Evolutionary conservation across 2,888 invertebrate species (phyloP), one percentile per base, ranked within the genome.

Genomic region (Ernsta delagoae): DNA sequence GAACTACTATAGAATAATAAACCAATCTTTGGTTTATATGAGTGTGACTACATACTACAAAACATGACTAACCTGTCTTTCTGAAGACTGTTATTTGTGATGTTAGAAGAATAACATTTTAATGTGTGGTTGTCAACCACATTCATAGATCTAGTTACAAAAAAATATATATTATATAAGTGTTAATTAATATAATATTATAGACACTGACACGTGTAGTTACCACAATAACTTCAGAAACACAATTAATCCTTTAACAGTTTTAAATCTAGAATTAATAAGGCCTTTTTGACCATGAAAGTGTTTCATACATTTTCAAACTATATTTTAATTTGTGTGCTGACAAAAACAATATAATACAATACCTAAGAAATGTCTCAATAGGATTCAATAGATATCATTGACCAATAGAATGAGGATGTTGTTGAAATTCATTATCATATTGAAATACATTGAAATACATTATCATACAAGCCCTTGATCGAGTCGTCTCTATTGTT

Each of bases 1-100:
- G 9, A 60, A 60, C 12, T 57, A 36, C 66, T 60, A 50, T 7
- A 43, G 24, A 34, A 6, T 24, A 45, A 9, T 41, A 56, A 68
- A 62, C 69, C 69, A 69, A 63, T 59, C 63, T 69, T 69, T 69
- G 69, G 69, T 69, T 69, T 48, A 31, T 59, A 69, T 8, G 41
- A 50, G 24, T 53, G 24, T 57, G 36, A 69, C 69, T 63, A 69
- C 16, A 39, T 16, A 69, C 56, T 62, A 68, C 62, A 56, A 56
- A 56, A 39, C 39, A 34, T 34, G 24, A 24, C 24, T 24, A 24
- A 24, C n/a, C n/a, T 66, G 66, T 53, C 53, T 43, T 41, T 34
- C 31, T 5, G 45, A 56, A 64, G 34, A 36, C 6, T 6, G 3
- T 1, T 4, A 36, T 36, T 36, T 56, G 56, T 24, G 31, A 12